Conservation (phyloP, 2,113 vertebrate genomes). For the Lagopus leucura region DNA sequence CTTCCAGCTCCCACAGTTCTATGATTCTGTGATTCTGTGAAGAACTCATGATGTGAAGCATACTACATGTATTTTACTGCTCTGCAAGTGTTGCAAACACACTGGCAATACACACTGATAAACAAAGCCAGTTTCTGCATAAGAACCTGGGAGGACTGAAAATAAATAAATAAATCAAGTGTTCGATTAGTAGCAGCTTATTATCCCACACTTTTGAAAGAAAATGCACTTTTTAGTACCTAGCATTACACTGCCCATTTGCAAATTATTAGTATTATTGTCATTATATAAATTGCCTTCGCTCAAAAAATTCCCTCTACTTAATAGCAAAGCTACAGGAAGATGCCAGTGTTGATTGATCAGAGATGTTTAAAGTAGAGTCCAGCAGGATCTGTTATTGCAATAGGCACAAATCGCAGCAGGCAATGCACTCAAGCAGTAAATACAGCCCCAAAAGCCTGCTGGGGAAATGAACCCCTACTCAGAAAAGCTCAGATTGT, state of each 20-base stretch:
- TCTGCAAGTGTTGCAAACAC: background rate
- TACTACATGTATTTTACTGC: background rate
- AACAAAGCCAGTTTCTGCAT: background rate
- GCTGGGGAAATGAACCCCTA: conserved; percentile 10
- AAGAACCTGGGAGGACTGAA: conserved; percentile 14
- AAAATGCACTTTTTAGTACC: conserved; percentile 37
- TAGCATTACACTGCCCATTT: conserved; percentile 21
- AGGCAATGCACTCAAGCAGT: background rate
- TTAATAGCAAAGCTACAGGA: conserved; percentile 36
- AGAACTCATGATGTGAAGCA: background rate
- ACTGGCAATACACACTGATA: background rate
- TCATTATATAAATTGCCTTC: conserved; percentile 45
- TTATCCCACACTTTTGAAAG: conserved; percentile 33
- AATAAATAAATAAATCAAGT: background rate
- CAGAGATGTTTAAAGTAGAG: background rate
- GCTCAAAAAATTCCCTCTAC: background rate
- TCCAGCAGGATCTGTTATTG: conserved; percentile 36
- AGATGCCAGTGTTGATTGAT: background rate
- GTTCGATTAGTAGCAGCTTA: conserved; percentile 36
- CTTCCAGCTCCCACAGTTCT: too few relatives aligned
- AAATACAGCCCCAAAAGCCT: conserved; percentile 20
- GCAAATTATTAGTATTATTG: conserved; percentile 51
- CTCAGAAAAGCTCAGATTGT: background rate
- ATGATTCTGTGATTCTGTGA: too few relatives aligned
- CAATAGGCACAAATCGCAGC: background rate